These are phyloP conservation scores for Parasteatoda lunata DNA, from an alignment of 2,888 invertebrate genomes.

Conservation along the genomic window DNA sequence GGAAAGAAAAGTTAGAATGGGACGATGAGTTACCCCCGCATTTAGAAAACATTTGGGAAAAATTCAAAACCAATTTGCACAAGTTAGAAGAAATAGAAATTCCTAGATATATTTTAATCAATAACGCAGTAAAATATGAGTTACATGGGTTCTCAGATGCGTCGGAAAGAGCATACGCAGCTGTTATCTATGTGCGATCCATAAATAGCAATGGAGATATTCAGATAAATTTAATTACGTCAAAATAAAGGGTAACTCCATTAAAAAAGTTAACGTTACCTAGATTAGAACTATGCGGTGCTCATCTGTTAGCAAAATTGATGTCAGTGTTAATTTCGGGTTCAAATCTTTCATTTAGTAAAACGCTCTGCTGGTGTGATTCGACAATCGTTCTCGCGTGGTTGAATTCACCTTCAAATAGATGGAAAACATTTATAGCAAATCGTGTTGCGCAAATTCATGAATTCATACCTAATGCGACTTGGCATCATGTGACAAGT, in stretches of 20 bases:
- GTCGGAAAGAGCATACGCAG: neutral
- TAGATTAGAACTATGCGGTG: neutral
- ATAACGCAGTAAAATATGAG: neutral
- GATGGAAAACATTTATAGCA: neutral
- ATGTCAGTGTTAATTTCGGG: conserved; percentile 7
- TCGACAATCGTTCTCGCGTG: neutral
- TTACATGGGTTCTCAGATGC: neutral
- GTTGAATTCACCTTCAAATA: too few relatives aligned
- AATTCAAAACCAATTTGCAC: too few relatives aligned
- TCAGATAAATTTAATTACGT: too few relatives aligned
- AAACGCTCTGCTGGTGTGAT: neutral
- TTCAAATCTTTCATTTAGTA: neutral
- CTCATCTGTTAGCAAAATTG: conserved; percentile 8
- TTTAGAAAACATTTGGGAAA: too few relatives aligned
- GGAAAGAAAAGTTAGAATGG: too few relatives aligned
- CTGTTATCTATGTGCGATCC: neutral
- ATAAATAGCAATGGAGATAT: neutral
- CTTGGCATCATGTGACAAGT: conserved; percentile 8
- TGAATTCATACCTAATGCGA: neutral
- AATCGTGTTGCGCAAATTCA: conserved; percentile 14
- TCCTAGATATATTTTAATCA: too few relatives aligned
- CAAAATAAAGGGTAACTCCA: neutral
- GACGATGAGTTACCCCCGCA: too few relatives aligned
- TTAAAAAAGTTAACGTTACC: conserved; percentile 5
- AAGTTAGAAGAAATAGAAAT: too few relatives aligned